Percentiles rank a stretch among this genome's conserved stretches.
Evolutionary conservation across 2,888 invertebrate species (phyloP).

Genomic region (Nasonia oneida): DNA sequence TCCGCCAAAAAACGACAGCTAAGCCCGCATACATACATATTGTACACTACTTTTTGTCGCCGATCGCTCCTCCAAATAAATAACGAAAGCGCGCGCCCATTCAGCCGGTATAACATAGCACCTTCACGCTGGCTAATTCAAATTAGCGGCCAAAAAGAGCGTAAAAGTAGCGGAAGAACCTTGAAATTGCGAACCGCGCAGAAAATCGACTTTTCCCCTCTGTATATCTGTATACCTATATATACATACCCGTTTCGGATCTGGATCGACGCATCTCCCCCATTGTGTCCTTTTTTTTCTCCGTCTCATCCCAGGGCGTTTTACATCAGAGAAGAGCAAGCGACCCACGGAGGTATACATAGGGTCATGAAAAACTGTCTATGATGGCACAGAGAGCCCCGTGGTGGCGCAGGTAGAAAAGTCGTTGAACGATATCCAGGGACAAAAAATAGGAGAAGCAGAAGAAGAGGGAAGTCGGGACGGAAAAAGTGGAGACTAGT

Average conservation of each 20-base stretch:
- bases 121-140: constrained; percentile 46
- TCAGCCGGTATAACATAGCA: background rate
- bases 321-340: constrained; percentile 2
- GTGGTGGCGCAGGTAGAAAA: constrained; percentile 73
- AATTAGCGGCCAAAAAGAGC: constrained; percentile 22
- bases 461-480: constrained; percentile 26
- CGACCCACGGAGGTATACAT: constrained; percentile 34
- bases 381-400: background rate
- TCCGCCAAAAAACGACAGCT: background rate
- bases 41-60: constrained; percentile 17
- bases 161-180: constrained; percentile 37
- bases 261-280: constrained; percentile 61
- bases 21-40: background rate
- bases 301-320: background rate
- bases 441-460: constrained; percentile 23
- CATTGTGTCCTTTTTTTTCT: constrained; percentile 7
- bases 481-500: constrained; percentile 45
- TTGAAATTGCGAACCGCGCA: constrained; percentile 57
- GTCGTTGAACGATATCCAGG: constrained; percentile 74
- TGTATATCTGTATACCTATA: background rate
- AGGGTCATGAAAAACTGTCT: constrained; percentile 45
- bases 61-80: constrained; percentile 5
- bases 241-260: constrained; percentile 66
- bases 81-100: background rate
- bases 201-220: constrained; percentile 58